These are phyloP conservation scores for Drosophila parabipectinata DNA, from an alignment of 1,140 invertebrate species.

Conservation along the genomic window DNA sequence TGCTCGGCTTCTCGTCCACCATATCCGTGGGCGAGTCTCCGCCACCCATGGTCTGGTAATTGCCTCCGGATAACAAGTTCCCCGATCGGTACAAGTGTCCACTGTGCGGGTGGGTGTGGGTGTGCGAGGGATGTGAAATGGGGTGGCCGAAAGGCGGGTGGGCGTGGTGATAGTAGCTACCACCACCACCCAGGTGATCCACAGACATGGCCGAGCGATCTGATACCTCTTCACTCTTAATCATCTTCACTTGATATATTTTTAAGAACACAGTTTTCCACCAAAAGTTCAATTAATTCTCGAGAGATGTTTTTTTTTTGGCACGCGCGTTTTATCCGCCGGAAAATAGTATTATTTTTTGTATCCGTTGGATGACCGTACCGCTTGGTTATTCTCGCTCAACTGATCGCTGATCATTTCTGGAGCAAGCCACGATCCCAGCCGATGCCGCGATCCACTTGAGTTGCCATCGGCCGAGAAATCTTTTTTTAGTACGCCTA, in stretches of 20 bases:
- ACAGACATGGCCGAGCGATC: slow-evolving; percentile 59
- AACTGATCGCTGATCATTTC: slow-evolving; percentile 47
- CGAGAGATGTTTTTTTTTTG: neutral
- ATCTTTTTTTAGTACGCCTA: slow-evolving; percentile 74
- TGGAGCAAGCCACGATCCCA: slow-evolving; percentile 13
- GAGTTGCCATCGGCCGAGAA: slow-evolving; percentile 27
- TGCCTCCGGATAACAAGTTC: slow-evolving; percentile 61
- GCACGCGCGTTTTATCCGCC: slow-evolving; percentile 11
- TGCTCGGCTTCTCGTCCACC: slow-evolving; percentile 73
- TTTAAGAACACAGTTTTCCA: slow-evolving; percentile 6
- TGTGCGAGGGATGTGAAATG: slow-evolving; percentile 21
- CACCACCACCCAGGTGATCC: slow-evolving; percentile 54
- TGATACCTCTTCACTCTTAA: slow-evolving; percentile 79
- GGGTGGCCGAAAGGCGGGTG: slow-evolving; percentile 33
- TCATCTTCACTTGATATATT: slow-evolving; percentile 54
- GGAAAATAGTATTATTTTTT: slow-evolving; percentile 13
- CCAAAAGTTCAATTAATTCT: neutral
- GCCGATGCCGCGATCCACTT: slow-evolving; percentile 47
- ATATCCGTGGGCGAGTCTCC: slow-evolving; percentile 72
- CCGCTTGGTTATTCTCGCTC: slow-evolving; percentile 65
- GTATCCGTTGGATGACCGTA: slow-evolving; percentile 45
- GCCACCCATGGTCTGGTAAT: slow-evolving; percentile 59
- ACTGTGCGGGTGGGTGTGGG: slow-evolving; percentile 43
- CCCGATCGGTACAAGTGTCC: slow-evolving; percentile 59
- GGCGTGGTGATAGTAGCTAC: slow-evolving; percentile 50